Evolutionary conservation across 2,113 vertebrate species (phyloP).

Genomic region (Crotalus tigris): DNA sequence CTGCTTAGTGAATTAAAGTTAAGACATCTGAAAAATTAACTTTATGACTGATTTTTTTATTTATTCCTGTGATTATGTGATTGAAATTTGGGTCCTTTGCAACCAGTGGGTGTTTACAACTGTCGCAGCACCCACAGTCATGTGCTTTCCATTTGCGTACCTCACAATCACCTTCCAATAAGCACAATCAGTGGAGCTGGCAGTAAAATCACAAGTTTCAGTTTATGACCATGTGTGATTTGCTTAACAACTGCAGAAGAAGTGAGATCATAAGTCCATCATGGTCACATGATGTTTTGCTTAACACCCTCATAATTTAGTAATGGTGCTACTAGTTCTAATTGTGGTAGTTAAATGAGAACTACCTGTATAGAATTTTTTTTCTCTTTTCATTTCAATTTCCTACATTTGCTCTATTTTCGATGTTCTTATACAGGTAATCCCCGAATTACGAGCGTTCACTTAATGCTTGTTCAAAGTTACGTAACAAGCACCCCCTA

Average conservation of each 20-base stretch:
- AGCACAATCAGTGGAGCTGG: background rate
- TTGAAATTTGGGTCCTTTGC: background rate
- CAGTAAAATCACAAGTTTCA: background rate
- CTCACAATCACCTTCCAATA: background rate
- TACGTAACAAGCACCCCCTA: too few species aligned
- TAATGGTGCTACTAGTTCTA: background rate
- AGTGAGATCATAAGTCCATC: background rate
- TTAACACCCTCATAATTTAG: background rate
- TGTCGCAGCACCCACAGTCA: background rate
- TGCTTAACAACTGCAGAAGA: background rate
- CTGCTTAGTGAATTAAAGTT: background rate
- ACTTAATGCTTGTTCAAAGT: too few species aligned
- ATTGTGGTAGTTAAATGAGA: background rate
- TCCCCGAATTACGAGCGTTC: too few species aligned
- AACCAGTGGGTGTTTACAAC: background rate
- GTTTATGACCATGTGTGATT: background rate
- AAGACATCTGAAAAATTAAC: background rate
- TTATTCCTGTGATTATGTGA: background rate
- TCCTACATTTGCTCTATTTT: background rate
- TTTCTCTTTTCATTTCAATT: background rate
- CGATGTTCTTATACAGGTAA: background rate
- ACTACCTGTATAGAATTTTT: background rate
- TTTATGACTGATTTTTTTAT: background rate
- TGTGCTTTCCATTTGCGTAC: background rate
- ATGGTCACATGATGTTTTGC: background rate